Evolutionary conservation across 2,797 vertebrate species (phyloP), one percentile per base, ranked within the genome.

Genomic region (Alcedo quadribrachys): DNA sequence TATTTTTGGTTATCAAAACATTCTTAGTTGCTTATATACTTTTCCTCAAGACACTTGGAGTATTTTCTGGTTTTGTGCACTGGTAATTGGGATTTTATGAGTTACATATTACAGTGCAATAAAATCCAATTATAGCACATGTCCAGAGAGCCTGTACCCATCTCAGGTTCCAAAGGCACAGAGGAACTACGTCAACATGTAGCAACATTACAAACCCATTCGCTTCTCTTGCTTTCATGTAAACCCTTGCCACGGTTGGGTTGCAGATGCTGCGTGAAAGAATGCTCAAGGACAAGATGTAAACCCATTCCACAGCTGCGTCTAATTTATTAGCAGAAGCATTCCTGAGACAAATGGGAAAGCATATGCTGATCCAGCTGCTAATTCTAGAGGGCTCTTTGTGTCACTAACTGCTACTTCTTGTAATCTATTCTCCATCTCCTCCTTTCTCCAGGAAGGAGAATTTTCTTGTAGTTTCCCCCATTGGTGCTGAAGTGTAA

Each of bases 81-180:
- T 87, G 32, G 81, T 94, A 94, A 95, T 90, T 94, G 84, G 87
- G 87, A 87, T 66, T 89, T 94, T 82, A 92, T 90, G 81, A 94
- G 95, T 95, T 94, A 90, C 93, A 93, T 95, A 93, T 94, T 93
- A 94, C 66, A 71, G 86, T 93, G 91, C 90, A 90, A 87, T 40
- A 77, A 81, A 92, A 94, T 92, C 94, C 90, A 93, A 80, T 95
- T 92, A 92, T 48, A 92, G 75, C 62, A 92, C 87, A 87, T 66
- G 92, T 93, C 93, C 76, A 54, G 84, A 93, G 90, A 90, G 71
- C 32, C 33, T 58, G 71, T 67, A 77, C 95, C 95, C 93, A 94
- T 89, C 87, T 93, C 87, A 45, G 86, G 88, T 32, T 55, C 30
- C 80, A 90, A 87, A 83, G 89, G 54, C 85, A 71, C 87, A 2